Percentiles rank a stretch among this genome's conserved stretches.
These are phyloP conservation scores for Monochamus alternatus DNA, from an alignment of 2,888 invertebrate species.

Conservation along the genomic window DNA sequence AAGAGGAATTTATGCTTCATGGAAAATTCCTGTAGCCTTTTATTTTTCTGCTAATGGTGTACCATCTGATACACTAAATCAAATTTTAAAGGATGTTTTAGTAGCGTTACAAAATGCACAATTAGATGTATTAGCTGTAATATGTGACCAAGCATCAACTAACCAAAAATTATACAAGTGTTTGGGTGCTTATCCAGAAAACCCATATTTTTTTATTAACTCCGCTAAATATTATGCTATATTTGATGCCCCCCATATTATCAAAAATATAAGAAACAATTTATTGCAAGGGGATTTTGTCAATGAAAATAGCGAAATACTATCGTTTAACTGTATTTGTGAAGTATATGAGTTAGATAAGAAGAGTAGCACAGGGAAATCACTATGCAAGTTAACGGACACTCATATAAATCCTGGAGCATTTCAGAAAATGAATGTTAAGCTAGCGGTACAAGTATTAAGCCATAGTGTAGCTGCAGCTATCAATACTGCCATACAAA, in stretches of 20 bases:
- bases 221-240: conserved; percentile 35
- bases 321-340: conserved; percentile 39
- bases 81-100: conserved; percentile 38
- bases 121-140: conserved; percentile 39
- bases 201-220: conserved; percentile 36
- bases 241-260: conserved; percentile 49
- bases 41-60: conserved; percentile 44
- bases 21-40: conserved; percentile 50
- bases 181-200: conserved; percentile 22
- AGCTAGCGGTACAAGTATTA: too few relatives aligned
- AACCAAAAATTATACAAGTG: conserved; percentile 36
- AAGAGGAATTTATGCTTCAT: conserved; percentile 42
- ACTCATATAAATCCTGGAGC: conserved; percentile 45
- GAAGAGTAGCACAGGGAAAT: conserved; percentile 18
- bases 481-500: conserved; percentile 38
- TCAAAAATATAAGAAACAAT: conserved; percentile 39
- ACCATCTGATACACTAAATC: conserved; percentile 4
- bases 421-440: too few relatives aligned
- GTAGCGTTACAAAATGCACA: conserved; percentile 32
- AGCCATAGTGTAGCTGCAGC: conserved; percentile 43
- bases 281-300: conserved; percentile 39
- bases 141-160: conserved; percentile 51
- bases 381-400: conserved; percentile 42
- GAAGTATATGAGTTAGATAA: conserved; percentile 33
- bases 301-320: not conserved